Conservation (phyloP, 2,113 vertebrate genomes). For the Muscicapa adusta region DNA sequence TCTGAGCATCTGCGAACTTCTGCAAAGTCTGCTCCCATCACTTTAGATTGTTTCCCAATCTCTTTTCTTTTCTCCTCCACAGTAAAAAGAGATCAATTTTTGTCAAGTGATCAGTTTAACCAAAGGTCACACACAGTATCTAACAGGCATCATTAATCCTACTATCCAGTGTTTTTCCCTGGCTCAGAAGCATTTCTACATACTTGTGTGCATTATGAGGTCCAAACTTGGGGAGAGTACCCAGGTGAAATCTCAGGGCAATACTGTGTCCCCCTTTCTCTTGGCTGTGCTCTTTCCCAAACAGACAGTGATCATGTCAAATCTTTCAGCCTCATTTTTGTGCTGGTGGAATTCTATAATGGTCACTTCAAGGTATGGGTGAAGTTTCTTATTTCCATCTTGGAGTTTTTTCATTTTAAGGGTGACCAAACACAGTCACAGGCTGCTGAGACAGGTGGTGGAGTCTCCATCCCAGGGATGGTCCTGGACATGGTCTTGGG, state of each 20-base stretch:
- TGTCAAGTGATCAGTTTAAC: background rate
- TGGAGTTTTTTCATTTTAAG: background rate
- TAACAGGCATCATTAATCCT: background rate
- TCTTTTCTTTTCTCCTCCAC: background rate
- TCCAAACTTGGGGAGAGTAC: background rate
- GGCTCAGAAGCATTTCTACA: background rate
- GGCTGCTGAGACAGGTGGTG: background rate
- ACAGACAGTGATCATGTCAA: background rate
- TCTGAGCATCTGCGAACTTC: accelerated
- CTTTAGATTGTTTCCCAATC: background rate
- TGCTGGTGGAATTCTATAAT: accelerated
- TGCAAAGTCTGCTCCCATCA: background rate
- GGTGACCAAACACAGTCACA: background rate
- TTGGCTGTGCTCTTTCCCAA: background rate
- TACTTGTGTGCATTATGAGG: background rate
- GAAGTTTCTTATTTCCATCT: background rate
- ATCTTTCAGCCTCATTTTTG: background rate
- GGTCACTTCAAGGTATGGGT: background rate
- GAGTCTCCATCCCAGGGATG: background rate
- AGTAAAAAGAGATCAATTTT: background rate
- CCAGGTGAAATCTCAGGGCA: background rate
- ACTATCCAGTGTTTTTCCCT: background rate
- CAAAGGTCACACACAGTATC: background rate
- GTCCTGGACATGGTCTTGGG: background rate
- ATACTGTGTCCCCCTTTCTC: background rate